Conservation (phyloP, 2,888 invertebrate species). For the Cheilosia vulpina region DNA sequence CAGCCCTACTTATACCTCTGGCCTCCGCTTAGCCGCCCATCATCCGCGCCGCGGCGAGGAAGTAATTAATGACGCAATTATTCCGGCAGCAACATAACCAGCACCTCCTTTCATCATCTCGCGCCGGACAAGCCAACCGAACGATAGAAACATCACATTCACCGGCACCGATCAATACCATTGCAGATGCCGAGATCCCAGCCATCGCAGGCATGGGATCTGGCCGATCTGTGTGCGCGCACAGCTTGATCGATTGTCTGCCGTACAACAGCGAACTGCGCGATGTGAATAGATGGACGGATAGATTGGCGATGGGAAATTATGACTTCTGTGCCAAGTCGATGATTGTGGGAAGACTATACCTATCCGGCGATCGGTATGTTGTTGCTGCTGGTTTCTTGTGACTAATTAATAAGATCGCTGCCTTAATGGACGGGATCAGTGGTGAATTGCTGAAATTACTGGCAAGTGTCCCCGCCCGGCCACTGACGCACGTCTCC, state of each 20-base stretch:
- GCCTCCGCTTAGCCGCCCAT: slow-evolving; percentile 5
- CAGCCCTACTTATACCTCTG: slow-evolving; percentile 6
- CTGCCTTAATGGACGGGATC: slow-evolving; percentile 65
- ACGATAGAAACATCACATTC: slow-evolving; percentile 68
- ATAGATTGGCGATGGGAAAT: slow-evolving; percentile 63
- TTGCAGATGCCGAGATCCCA: slow-evolving; percentile 25
- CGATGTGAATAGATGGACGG: slow-evolving; percentile 49
- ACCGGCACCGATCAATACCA: slow-evolving; percentile 55
- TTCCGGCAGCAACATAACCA: slow-evolving; percentile 32
- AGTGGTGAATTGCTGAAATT: slow-evolving; percentile 66
- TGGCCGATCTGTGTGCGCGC: background rate
- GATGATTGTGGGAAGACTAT: slow-evolving; percentile 70
- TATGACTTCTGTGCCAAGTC: slow-evolving; percentile 64
- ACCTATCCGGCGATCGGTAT: slow-evolving; percentile 31
- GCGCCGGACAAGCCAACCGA: slow-evolving; percentile 26
- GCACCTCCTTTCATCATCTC: slow-evolving; percentile 54
- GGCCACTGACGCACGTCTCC: slow-evolving; percentile 15
- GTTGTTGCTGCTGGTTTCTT: slow-evolving; percentile 42
- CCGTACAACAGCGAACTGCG: slow-evolving; percentile 18
- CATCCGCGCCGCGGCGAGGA: slow-evolving; percentile 34
- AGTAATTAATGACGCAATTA: slow-evolving; percentile 74
- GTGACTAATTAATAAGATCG: slow-evolving; percentile 73
- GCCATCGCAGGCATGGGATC: slow-evolving; percentile 33
- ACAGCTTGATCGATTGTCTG: slow-evolving; percentile 49
- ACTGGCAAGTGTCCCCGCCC: slow-evolving; percentile 14